Evolutionary conservation across 2,113 vertebrate genomes (phyloP).

Genomic region (Oceanodroma tethys): DNA sequence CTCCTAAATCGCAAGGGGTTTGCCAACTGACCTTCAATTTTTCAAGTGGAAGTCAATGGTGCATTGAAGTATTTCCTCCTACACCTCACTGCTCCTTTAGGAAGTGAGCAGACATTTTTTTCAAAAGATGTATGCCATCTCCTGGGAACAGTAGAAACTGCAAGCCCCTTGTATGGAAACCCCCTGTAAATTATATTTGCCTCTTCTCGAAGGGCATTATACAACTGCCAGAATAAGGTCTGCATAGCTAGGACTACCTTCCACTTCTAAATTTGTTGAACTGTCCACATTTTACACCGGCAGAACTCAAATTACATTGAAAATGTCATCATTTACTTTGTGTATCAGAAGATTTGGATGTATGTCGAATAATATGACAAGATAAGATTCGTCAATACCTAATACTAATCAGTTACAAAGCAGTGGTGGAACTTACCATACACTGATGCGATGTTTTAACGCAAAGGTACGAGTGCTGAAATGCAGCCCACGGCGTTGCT

Average conservation of each 20-base stretch:
- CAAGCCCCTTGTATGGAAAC: not conserved
- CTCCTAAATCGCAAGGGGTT: not conserved
- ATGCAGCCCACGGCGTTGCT: not conserved
- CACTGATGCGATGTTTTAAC: not conserved
- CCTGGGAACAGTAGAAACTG: conserved; percentile 53
- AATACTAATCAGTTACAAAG: not conserved
- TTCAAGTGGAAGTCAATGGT: conserved; percentile 23
- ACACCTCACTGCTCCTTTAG: not conserved
- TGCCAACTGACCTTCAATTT: conserved; percentile 5
- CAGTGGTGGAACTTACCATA: not conserved
- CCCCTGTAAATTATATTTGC: not conserved
- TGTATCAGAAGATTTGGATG: not conserved
- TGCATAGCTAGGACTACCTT: not conserved
- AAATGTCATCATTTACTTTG: not conserved
- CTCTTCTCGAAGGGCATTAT: not conserved
- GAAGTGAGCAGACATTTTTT: not conserved
- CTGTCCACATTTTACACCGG: not conserved
- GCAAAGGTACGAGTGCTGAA: not conserved
- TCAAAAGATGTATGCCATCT: conserved; percentile 55
- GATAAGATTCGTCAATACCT: rapidly evolving
- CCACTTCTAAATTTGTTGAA: not conserved
- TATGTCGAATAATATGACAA: not conserved
- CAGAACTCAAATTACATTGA: not conserved
- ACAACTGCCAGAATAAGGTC: not conserved
- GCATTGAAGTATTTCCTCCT: not conserved